Conservation (phyloP, 2,113 vertebrate genomes). For the Tachysurus fulvidraco region DNA sequence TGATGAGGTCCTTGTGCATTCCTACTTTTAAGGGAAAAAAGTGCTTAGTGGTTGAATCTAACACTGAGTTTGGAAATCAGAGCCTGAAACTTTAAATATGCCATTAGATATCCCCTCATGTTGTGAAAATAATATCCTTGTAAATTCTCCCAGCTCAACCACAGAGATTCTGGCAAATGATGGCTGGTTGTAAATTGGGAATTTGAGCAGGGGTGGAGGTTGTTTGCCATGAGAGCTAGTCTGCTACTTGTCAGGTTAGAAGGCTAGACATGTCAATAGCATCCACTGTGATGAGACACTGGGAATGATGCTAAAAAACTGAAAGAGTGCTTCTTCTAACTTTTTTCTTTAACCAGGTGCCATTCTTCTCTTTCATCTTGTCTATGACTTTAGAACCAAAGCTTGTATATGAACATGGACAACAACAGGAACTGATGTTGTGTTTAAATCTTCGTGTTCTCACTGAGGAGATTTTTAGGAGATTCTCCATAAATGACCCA, state of each 20-base stretch:
- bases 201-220: conserved; percentile 52
- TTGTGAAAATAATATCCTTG: conserved; percentile 68
- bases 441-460: neutral
- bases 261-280: neutral
- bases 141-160: conserved; percentile 63
- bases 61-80: conserved; percentile 8
- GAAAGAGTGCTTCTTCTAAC: neutral
- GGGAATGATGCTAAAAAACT: neutral
- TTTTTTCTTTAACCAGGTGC: too few species aligned
- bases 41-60: neutral
- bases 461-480: neutral
- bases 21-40: conserved; percentile 8
- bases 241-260: conserved; percentile 6
- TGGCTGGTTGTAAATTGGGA: conserved; percentile 59
- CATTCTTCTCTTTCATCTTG: too few species aligned
- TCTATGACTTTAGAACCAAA: neutral
- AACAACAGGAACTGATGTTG: neutral
- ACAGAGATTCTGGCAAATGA: conserved; percentile 59
- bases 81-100: conserved; percentile 39
- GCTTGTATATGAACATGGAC: neutral
- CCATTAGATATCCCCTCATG: conserved; percentile 48
- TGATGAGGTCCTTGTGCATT: conserved; percentile 3
- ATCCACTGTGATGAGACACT: conserved; percentile 18
- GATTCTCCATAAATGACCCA: neutral
- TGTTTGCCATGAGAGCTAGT: conserved; percentile 44